A percentile compares a stretch with the other conserved stretches of the same genome.
phyloP scores from a whole-genome alignment of 2,113 vertebrate genomes.

The Gavialis gangeticus region DNA sequence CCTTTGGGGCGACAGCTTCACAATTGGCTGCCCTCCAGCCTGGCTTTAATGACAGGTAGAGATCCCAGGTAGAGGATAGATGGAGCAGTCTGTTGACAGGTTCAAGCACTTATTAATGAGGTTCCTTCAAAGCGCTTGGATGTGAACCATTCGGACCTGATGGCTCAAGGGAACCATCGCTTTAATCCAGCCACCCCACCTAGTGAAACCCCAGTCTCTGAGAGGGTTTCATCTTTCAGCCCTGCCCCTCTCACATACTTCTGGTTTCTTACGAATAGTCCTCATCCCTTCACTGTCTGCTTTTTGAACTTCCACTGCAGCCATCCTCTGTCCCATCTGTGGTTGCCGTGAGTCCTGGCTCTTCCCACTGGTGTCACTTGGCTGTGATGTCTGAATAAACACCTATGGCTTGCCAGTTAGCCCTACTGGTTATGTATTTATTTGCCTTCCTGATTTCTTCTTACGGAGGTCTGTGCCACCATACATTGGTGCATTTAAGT shows the following conservation, averaged over 20 bases:
- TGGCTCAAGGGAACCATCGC: no score
- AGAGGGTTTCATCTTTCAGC: not conserved
- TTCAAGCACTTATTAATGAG: no score
- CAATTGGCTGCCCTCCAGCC: no score
- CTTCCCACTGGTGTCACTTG: not conserved
- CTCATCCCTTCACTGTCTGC: not conserved
- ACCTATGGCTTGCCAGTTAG: not conserved
- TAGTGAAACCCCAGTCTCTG: no score
- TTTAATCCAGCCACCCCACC: no score
- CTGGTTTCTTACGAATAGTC: not conserved
- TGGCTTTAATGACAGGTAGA: no score
- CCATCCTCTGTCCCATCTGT: not conserved
- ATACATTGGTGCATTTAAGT: not conserved
- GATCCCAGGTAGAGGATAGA: no score
- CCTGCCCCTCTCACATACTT: accelerated
- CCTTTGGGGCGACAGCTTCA: no score
- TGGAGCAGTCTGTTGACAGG: no score
- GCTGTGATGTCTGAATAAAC: not conserved
- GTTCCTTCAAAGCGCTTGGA: no score
- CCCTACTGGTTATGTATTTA: not conserved
- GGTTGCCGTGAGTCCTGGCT: no score
- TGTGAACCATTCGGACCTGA: no score
- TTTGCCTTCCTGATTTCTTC: not conserved
- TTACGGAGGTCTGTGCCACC: not conserved
- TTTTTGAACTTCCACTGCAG: not conserved